These are phyloP conservation scores for Larimichthys crocea DNA, from an alignment of 2,113 vertebrate species.

Conservation along the genomic window DNA sequence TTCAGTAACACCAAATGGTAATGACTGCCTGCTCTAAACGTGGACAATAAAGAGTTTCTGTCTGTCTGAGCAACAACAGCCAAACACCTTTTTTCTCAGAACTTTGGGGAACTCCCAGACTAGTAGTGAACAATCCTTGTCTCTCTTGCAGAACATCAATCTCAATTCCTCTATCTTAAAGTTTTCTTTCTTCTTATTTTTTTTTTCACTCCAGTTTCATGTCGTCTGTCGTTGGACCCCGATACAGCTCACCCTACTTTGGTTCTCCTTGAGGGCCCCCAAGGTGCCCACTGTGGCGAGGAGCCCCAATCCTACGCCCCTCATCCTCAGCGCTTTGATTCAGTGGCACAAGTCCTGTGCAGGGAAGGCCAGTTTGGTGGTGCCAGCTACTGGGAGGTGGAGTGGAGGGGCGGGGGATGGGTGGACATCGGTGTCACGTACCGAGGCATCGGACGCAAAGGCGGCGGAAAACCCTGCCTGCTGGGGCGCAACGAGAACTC, in stretches of 20 bases:
- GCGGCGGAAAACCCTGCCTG: slow-evolving; percentile 75
- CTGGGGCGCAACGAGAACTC: slow-evolving; percentile 82
- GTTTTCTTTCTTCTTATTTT: neutral
- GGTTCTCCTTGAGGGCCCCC: slow-evolving; percentile 68
- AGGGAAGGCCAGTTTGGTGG: slow-evolving; percentile 71
- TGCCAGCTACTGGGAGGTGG: slow-evolving; percentile 83
- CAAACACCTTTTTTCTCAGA: neutral
- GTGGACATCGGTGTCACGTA: slow-evolving; percentile 80
- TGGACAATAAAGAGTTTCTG: no score
- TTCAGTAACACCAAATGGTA: neutral
- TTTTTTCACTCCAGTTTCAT: slow-evolving; percentile 51
- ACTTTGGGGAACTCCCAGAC: no score
- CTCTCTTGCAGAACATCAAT: neutral
- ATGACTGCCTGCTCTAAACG: no score
- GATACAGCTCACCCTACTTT: slow-evolving; percentile 79
- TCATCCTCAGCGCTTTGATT: slow-evolving; percentile 77
- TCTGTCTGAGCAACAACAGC: neutral
- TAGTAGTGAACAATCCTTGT: neutral
- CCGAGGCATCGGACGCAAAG: slow-evolving; percentile 74
- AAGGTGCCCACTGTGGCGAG: slow-evolving; percentile 77
- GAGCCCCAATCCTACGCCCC: slow-evolving; percentile 73
- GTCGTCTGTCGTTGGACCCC: slow-evolving; percentile 70
- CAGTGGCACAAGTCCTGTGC: slow-evolving; percentile 79
- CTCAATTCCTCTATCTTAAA: neutral
- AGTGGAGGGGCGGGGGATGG: slow-evolving; percentile 80